Evolutionary conservation across 2,113 vertebrate genomes (phyloP), one percentile per base, ranked within the genome.

Genomic region (Ochotona curzoniae): DNA sequence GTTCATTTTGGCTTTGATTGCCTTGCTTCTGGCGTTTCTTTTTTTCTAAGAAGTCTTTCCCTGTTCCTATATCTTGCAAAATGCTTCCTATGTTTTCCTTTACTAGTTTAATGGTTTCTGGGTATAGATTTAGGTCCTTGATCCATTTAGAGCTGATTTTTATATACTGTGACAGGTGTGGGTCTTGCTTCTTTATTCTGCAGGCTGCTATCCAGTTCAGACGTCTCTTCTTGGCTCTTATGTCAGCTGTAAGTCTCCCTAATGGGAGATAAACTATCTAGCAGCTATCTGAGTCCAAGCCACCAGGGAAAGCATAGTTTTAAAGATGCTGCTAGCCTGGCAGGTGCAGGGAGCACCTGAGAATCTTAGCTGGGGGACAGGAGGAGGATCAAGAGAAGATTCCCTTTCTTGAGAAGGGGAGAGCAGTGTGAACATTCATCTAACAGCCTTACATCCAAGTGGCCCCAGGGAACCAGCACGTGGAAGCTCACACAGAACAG

Each of bases 221-320:
- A 66, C 4, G 15, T 44, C 30, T 61, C 83, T 92, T 94, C 80
- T 81, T 57, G 84, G 76, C 84, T 93, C 92, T 82, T 87, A 87
- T 96, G 90, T 92, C 84, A 51, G 28, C 73, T 73, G 47, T 85
- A 92, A 70, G 47, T 63, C 93, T 93, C 75, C 63, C 83, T 78
- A n/a, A 69, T 28, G 14, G 70, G 25, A 96, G 95, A 97, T 74
- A 83, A 95, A 84, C 79, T 12, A 71, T 49, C 7, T 2, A 90
- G 87, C 83, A 70, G 84, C 91, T 81, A 93, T 67, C 94, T 96
- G 94, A 83, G 69, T 28, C n/a, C 5, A 64, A 51, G 91, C 76
- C 95, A 71, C 81, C 66, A 73, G 88, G 57, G 66, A 94, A 64
- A 30, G 86, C 63, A 63, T 93, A 96, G 95, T 96, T 93, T 97